These are phyloP conservation scores for Chaenocephalus aceratus DNA, from an alignment of 2,113 vertebrate species.

Conservation along the genomic window DNA sequence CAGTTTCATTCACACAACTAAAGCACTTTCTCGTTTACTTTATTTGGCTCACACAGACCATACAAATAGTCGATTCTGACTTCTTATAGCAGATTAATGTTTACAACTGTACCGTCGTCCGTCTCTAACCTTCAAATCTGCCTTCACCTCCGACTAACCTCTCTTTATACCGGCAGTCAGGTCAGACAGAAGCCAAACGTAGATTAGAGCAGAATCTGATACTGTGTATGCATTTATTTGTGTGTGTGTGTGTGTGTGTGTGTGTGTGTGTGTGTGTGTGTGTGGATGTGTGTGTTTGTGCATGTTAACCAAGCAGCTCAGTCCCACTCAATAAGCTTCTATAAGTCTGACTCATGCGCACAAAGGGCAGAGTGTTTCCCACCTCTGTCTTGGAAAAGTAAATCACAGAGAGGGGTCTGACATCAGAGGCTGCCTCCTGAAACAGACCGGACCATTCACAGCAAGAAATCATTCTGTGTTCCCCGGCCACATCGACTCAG, in stretches of 20 bases:
- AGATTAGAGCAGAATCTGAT: conserved; percentile 17
- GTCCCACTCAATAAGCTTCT: conserved; percentile 68
- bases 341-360: conserved; percentile 67
- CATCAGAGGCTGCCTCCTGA: conserved; percentile 46
- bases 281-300: background rate
- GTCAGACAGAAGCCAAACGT: conserved; percentile 26
- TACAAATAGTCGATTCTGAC: background rate
- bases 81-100: background rate
- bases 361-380: conserved; percentile 83
- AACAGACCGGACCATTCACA: conserved; percentile 56
- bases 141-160: conserved; percentile 39
- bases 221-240: conserved; percentile 5
- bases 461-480: background rate
- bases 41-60: background rate
- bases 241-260: background rate
- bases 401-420: conserved; percentile 55
- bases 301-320: conserved; percentile 37
- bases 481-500: conserved; percentile 5
- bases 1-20: background rate
- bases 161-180: conserved; percentile 4
- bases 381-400: conserved; percentile 51
- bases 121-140: background rate
- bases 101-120: background rate
- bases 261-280: background rate
- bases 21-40: conserved; percentile 10